Evolutionary conservation across 1,140 invertebrate species (phyloP).

Genomic region (Eupristina koningsbergeri): DNA sequence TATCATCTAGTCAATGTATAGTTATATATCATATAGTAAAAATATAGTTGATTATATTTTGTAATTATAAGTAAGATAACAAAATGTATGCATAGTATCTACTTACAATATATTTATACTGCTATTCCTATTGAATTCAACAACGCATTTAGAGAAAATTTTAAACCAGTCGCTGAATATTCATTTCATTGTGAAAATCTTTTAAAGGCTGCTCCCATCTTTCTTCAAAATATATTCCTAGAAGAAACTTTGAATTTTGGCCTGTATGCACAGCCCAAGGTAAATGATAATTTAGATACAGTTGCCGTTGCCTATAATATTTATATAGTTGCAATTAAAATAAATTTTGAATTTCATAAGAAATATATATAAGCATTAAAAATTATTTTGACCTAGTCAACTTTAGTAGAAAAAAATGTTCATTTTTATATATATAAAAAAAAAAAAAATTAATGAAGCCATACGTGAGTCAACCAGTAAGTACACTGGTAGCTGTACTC

Average conservation of each 20-base stretch:
- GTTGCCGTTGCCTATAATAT: conserved; percentile 81
- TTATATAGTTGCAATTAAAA: conserved; percentile 37
- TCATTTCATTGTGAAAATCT: conserved; percentile 86
- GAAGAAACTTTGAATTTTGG: conserved; percentile 81
- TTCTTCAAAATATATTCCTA: conserved; percentile 93
- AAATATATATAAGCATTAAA: no score
- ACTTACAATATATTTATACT: neutral
- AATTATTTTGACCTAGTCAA: no score
- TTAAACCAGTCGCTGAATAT: conserved; percentile 72
- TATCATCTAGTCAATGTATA: no score
- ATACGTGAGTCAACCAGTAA: no score
- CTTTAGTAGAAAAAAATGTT: no score
- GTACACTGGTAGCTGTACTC: no score
- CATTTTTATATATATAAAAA: no score
- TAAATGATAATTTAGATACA: conserved; percentile 86
- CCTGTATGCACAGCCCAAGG: conserved; percentile 92
- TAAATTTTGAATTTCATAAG: no score
- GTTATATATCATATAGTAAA: no score
- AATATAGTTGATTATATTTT: neutral
- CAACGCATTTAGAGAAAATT: neutral
- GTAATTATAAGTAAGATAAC: neutral
- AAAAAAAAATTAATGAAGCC: no score
- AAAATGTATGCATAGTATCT: neutral
- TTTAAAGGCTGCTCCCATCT: conserved; percentile 91
- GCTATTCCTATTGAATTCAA: neutral